Percentiles rank a stretch among this genome's conserved stretches.
phyloP scores from a whole-genome alignment of 2,113 vertebrate genomes.

The Bubalus kerabau region DNA sequence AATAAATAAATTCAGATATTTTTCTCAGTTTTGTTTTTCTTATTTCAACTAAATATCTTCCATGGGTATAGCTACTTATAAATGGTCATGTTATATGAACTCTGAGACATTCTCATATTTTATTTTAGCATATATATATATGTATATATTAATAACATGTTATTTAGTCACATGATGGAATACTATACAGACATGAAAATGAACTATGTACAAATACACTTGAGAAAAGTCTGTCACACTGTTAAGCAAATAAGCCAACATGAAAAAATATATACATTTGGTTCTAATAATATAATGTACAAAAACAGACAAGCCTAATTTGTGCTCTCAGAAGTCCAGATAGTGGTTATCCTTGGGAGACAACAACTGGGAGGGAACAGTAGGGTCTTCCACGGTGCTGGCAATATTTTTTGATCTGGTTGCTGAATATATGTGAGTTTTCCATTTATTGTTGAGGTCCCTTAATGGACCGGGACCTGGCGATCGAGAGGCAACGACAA shows the following conservation, averaged over 20 bases:
- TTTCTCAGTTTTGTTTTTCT: neutral
- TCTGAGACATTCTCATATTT: neutral
- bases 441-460: neutral
- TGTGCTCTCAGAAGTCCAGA: neutral
- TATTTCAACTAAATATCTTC: neutral
- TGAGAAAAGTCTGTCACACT: neutral
- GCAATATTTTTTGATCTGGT: neutral
- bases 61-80: neutral
- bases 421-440: neutral
- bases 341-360: neutral
- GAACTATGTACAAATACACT: neutral
- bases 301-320: neutral
- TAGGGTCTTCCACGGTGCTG: neutral
- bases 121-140: neutral
- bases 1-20: neutral
- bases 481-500: accelerated
- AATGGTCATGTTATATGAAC: neutral
- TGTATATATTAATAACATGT: neutral
- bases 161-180: neutral
- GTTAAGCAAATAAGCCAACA: neutral
- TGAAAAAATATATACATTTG: neutral
- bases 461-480: no score
- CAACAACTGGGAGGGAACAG: neutral
- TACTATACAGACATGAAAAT: neutral
- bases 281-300: neutral